phyloP scores from a whole-genome alignment of 2,113 vertebrate genomes.

The Rutilus rutilus region DNA sequence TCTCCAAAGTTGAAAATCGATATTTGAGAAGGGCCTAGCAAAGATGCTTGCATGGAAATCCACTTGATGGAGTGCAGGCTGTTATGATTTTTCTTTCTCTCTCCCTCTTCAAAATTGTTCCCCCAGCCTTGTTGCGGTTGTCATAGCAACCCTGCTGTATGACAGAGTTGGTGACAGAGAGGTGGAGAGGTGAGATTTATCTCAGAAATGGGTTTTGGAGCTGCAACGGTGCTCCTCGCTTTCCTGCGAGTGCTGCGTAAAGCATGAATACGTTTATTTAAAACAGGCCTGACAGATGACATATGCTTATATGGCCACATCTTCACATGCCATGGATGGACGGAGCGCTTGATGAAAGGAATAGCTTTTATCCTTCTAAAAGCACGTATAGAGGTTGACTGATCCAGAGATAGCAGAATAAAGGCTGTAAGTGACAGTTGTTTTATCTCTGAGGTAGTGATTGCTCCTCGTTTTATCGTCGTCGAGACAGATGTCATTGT shows the following conservation, averaged over 20 bases:
- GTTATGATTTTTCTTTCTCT: conserved; percentile 68
- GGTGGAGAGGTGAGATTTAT: conserved; percentile 82
- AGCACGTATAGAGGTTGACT: neutral
- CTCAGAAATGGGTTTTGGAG: conserved; percentile 76
- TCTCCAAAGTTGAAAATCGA: conserved; percentile 79
- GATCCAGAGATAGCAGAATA: conserved; percentile 10
- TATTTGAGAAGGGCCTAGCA: conserved; percentile 84
- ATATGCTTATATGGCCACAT: conserved; percentile 9
- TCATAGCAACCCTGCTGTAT: conserved; percentile 84
- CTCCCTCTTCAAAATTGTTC: conserved; percentile 82
- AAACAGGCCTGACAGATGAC: conserved; percentile 37
- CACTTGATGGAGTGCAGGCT: conserved; percentile 83
- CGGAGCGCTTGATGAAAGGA: conserved; percentile 12
- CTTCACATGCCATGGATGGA: neutral
- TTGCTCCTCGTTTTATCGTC: conserved; percentile 23
- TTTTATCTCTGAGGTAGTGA: conserved; percentile 21
- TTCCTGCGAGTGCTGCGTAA: conserved; percentile 48
- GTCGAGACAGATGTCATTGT: conserved; percentile 28
- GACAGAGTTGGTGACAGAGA: conserved; percentile 87
- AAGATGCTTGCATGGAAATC: conserved; percentile 81
- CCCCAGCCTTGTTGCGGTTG: conserved; percentile 74
- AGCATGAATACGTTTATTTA: conserved; percentile 42
- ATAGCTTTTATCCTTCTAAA: neutral
- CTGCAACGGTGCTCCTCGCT: conserved; percentile 57
- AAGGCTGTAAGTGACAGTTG: conserved; percentile 40